phyloP scores from a whole-genome alignment of 2,113 vertebrate species.

The Brachirus orientalis region DNA sequence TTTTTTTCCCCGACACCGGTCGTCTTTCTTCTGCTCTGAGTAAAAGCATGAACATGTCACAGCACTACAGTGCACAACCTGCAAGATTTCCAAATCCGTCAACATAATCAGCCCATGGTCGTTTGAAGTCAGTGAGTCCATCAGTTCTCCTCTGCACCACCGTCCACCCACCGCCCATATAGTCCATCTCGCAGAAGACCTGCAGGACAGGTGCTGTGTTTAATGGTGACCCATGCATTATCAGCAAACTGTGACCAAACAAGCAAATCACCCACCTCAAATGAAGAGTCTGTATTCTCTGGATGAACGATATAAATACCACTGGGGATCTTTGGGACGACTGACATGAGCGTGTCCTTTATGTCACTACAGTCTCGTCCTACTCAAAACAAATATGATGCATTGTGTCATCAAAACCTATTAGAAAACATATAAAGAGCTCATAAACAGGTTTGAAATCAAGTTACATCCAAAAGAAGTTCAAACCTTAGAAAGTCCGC shows the following conservation, averaged over 20 bases:
- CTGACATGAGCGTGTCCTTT: constrained; percentile 85
- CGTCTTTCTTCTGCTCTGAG: not conserved
- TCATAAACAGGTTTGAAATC: too few relatives aligned
- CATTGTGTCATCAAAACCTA: not conserved
- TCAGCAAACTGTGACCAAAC: not conserved
- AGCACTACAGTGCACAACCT: too few relatives aligned
- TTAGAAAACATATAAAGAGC: not conserved
- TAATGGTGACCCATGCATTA: not conserved
- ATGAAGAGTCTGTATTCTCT: constrained; percentile 88
- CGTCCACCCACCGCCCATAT: constrained; percentile 93
- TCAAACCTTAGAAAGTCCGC: too few relatives aligned
- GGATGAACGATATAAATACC: constrained; percentile 93
- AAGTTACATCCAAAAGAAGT: too few relatives aligned
- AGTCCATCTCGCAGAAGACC: constrained; percentile 97
- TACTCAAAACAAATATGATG: constrained; percentile 59
- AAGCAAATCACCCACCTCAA: constrained; percentile 84
- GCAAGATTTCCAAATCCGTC: constrained; percentile 91
- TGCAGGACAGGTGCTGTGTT: constrained; percentile 63
- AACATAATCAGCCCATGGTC: constrained; percentile 87
- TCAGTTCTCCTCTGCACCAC: constrained; percentile 89
- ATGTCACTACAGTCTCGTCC: constrained; percentile 92
- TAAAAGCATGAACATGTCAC: not conserved
- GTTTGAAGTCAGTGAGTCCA: constrained; percentile 87
- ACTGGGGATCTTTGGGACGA: constrained; percentile 91
- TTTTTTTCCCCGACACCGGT: too few relatives aligned